Evolutionary conservation across 1,140 invertebrate species (phyloP).

Genomic region (Danaus melanippus): DNA sequence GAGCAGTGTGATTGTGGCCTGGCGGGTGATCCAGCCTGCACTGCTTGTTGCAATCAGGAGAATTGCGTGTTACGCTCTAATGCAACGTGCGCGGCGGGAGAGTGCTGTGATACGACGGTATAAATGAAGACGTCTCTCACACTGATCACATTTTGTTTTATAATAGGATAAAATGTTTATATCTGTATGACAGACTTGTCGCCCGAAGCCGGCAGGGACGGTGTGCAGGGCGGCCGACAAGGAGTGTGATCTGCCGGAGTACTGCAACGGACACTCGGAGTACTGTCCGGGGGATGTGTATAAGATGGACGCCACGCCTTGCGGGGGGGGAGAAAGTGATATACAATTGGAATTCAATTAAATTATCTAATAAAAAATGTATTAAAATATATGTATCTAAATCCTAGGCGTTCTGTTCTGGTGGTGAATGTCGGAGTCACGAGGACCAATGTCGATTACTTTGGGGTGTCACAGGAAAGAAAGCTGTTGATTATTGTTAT

Average conservation of each 20-base stretch:
- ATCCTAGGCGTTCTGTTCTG: too few relatives aligned
- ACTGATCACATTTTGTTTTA: background rate
- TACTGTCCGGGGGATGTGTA: conserved; percentile 94
- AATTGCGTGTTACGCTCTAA: conserved; percentile 91
- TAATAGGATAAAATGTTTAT: background rate
- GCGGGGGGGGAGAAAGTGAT: conserved; percentile 39
- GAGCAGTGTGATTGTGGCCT: conserved; percentile 97
- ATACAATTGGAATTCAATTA: too few relatives aligned
- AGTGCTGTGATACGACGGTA: conserved; percentile 88
- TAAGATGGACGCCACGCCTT: conserved; percentile 90
- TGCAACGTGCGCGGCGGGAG: conserved; percentile 94
- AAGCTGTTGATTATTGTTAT: too few relatives aligned
- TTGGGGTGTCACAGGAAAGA: too few relatives aligned
- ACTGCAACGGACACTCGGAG: conserved; percentile 93
- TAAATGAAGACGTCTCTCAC: background rate
- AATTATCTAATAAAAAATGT: too few relatives aligned
- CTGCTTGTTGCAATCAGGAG: conserved; percentile 90
- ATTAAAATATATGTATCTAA: too few relatives aligned
- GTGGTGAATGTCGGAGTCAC: too few relatives aligned
- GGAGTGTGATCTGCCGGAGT: conserved; percentile 97
- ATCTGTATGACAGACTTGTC: conserved; percentile 75
- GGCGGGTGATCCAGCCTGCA: conserved; percentile 64
- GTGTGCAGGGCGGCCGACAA: conserved; percentile 85
- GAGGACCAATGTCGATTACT: too few relatives aligned
- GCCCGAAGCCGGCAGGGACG: conserved; percentile 82